These are phyloP conservation scores for Panopea generosa DNA, from an alignment of 2,888 invertebrate genomes.

Conservation along the genomic window DNA sequence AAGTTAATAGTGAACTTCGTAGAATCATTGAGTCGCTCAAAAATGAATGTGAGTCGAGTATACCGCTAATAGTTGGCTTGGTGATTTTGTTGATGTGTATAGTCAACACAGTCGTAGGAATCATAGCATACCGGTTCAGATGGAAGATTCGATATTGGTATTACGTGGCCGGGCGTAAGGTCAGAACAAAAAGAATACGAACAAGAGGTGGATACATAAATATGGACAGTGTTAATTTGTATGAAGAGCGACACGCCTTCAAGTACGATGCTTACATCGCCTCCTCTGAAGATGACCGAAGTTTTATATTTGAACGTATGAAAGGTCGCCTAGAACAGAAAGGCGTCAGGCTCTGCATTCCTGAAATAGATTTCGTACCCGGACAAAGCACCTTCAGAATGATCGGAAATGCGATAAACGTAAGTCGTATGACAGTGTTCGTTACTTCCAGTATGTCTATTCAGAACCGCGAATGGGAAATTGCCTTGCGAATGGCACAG, in stretches of 20 bases:
- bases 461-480: slow-evolving; percentile 34
- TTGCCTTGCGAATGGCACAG: slow-evolving; percentile 46
- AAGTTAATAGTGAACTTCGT: not conserved
- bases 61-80: slow-evolving; percentile 8
- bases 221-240: slow-evolving; percentile 4
- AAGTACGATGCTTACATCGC: slow-evolving; percentile 27
- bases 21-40: slow-evolving; percentile 6
- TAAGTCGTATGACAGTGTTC: slow-evolving; percentile 30
- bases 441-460: slow-evolving; percentile 22
- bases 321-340: slow-evolving; percentile 14
- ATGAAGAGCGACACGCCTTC: not conserved
- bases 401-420: slow-evolving; percentile 48
- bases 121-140: slow-evolving; percentile 19
- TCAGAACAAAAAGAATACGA: not conserved
- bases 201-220: slow-evolving; percentile 17
- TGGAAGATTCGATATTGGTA: slow-evolving; percentile 52
- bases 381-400: slow-evolving; percentile 42
- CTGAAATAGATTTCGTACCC: slow-evolving; percentile 40
- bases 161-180: slow-evolving; percentile 15
- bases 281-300: not conserved
- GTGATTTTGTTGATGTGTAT: slow-evolving; percentile 12
- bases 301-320: no score
- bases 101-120: slow-evolving; percentile 6
- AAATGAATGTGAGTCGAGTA: slow-evolving; percentile 23
- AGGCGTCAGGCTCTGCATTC: slow-evolving; percentile 21